phyloP scores from a whole-genome alignment of 1,140 invertebrate species.

The Caenorhabditis tropicalis region DNA sequence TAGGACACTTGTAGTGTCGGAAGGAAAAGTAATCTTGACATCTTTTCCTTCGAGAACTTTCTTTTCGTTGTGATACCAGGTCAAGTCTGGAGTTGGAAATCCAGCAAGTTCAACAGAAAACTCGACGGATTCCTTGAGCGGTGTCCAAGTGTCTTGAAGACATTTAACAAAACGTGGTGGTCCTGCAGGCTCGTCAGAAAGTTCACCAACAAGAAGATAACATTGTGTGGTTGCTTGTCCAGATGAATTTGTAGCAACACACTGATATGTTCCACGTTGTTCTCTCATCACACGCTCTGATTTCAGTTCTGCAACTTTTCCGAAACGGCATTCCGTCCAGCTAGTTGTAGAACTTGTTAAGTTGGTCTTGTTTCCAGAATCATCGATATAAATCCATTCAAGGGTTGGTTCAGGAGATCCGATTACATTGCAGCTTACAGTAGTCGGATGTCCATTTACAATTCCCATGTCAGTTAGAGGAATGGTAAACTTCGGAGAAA shows the following conservation, averaged over 20 bases:
- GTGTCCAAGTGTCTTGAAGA: slow-evolving; percentile 63
- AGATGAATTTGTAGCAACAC: slow-evolving; percentile 59
- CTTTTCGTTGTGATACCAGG: slow-evolving; percentile 64
- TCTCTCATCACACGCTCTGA: slow-evolving; percentile 53
- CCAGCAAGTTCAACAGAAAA: slow-evolving; percentile 64
- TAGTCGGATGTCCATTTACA: slow-evolving; percentile 57
- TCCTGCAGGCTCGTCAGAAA: slow-evolving; percentile 58
- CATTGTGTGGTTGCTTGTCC: slow-evolving; percentile 59
- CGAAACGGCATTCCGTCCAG: slow-evolving; percentile 62
- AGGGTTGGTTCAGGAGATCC: slow-evolving; percentile 60
- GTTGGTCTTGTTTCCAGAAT: slow-evolving; percentile 41
- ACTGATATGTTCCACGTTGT: slow-evolving; percentile 67
- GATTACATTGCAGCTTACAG: slow-evolving; percentile 55
- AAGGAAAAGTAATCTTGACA: slow-evolving; percentile 57
- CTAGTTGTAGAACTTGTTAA: slow-evolving; percentile 46
- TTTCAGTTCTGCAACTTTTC: slow-evolving; percentile 57
- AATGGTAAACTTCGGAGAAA: slow-evolving; percentile 55
- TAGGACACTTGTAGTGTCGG: slow-evolving; percentile 49
- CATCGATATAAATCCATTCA: slow-evolving; percentile 60
- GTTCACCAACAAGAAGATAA: slow-evolving; percentile 62
- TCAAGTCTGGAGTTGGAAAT: slow-evolving; percentile 59
- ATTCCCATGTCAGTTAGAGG: slow-evolving; percentile 57
- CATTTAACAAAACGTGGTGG: slow-evolving; percentile 64
- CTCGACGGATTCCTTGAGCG: slow-evolving; percentile 51
- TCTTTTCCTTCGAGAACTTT: slow-evolving; percentile 55